Evolutionary conservation across 1,140 invertebrate genomes (phyloP).

Genomic region (Cydia fagiglandana): DNA sequence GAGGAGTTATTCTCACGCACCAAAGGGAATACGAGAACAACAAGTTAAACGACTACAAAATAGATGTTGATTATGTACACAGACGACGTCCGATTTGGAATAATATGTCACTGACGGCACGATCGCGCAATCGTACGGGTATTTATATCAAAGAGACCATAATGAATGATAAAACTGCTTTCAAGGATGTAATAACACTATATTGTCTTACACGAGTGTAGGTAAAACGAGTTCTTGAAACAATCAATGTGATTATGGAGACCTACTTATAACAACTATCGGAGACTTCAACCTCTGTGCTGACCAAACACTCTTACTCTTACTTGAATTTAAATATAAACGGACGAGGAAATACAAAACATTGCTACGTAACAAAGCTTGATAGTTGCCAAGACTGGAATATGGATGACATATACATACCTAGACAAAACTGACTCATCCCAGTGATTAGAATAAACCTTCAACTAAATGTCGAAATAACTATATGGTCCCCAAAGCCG

Average conservation of each 20-base stretch:
- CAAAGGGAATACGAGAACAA: not conserved
- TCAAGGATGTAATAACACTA: not conserved
- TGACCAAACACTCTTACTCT: no score
- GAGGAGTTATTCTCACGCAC: not conserved
- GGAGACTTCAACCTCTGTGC: no score
- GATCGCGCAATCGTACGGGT: not conserved
- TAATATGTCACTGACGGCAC: conserved; percentile 2
- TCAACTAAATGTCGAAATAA: not conserved
- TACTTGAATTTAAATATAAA: no score
- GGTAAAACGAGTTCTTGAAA: no score
- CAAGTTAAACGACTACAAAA: conserved; percentile 4
- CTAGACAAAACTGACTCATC: no score
- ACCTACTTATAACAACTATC: no score
- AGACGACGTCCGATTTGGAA: conserved; percentile 6
- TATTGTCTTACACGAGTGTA: not conserved
- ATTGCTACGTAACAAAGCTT: no score
- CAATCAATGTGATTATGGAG: no score
- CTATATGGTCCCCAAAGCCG: not conserved
- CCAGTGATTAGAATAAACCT: not conserved
- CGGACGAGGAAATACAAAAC: no score
- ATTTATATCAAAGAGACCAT: not conserved
- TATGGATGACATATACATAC: no score
- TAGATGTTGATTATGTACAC: not conserved
- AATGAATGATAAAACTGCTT: not conserved
- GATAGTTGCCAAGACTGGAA: no score